Evolutionary conservation across 2,113 vertebrate species (phyloP).

Genomic region (Scopus umbretta): DNA sequence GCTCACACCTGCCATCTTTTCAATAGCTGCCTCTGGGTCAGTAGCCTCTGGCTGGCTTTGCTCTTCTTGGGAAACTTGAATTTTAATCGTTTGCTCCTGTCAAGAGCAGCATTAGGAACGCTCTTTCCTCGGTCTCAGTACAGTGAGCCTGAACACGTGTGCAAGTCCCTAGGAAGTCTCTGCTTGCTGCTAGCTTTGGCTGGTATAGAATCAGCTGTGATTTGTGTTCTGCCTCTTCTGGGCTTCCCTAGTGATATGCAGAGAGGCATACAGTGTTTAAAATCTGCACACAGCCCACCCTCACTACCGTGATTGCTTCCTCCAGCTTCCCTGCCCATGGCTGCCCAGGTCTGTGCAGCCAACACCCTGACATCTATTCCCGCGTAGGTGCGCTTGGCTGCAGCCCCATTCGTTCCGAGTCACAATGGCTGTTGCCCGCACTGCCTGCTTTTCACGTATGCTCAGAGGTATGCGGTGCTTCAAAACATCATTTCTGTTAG

Average conservation of each 20-base stretch:
- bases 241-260: background rate
- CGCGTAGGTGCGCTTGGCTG: accelerated
- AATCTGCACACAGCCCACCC: background rate
- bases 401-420: accelerated
- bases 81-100: slow-evolving; percentile 3
- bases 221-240: background rate
- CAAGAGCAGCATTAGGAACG: background rate
- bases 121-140: background rate
- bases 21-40: slow-evolving; percentile 1
- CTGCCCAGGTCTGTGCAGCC: background rate
- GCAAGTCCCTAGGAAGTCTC: background rate
- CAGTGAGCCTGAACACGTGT: background rate
- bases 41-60: slow-evolving; percentile 40
- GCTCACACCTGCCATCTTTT: slow-evolving; percentile 7
- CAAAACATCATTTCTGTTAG: background rate
- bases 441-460: accelerated
- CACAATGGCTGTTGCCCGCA: accelerated
- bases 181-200: background rate
- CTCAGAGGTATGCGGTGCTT: background rate
- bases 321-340: background rate
- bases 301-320: background rate
- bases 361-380: background rate
- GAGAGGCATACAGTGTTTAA: background rate
- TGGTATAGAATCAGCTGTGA: background rate
- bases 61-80: background rate